Conservation (phyloP, 2,113 vertebrate species). For the Condylura cristata region DNA sequence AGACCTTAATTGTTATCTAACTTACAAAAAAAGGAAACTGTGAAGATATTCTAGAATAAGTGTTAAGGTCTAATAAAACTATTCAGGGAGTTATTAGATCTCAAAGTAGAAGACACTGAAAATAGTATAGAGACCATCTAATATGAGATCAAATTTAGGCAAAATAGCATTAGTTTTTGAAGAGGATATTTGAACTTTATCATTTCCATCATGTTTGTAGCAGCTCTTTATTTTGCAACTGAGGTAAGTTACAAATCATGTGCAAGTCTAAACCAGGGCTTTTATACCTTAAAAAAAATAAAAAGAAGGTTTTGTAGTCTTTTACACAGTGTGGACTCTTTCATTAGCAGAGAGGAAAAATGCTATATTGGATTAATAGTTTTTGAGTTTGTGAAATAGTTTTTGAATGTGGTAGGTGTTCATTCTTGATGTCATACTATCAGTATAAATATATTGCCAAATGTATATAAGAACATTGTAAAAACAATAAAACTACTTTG, state of each 20-base stretch:
- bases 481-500: slow-evolving; percentile 42
- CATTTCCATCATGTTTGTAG: neutral
- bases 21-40: neutral
- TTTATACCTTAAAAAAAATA: neutral
- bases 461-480: neutral
- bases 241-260: neutral
- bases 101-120: neutral
- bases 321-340: neutral
- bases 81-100: neutral
- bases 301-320: neutral
- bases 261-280: neutral
- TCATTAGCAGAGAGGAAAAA: neutral
- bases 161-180: neutral
- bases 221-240: slow-evolving; percentile 18
- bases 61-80: neutral
- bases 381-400: slow-evolving; percentile 6
- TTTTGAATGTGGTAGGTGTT: neutral
- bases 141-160: neutral
- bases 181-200: neutral
- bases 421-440: neutral
- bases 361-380: neutral
- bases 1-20: neutral
- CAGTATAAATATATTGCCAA: neutral
- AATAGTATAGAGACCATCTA: neutral
- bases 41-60: neutral